Percentiles rank a stretch among this genome's conserved stretches.
Conservation (phyloP, 2,113 vertebrate species). For the Pomatostomus ruficeps region DNA sequence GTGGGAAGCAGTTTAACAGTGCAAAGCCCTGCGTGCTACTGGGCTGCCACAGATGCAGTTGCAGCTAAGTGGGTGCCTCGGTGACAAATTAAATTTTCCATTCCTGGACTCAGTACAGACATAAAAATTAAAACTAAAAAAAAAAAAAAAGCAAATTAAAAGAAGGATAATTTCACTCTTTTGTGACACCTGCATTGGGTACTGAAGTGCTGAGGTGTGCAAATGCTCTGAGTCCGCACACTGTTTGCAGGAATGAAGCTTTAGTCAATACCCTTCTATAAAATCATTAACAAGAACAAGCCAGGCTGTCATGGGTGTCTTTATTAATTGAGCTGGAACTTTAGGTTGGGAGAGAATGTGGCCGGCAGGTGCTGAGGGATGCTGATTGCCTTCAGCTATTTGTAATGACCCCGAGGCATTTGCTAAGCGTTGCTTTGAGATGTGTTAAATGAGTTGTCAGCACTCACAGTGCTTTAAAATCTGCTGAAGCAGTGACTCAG, state of each 20-base stretch:
- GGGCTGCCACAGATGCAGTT: neutral
- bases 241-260: neutral
- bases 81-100: neutral
- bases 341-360: neutral
- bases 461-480: neutral
- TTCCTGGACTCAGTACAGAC: neutral
- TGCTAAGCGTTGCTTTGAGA: neutral
- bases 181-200: neutral
- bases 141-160: neutral
- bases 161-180: neutral
- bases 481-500: neutral
- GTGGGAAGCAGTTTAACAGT: neutral
- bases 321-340: neutral
- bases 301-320: neutral
- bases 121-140: neutral
- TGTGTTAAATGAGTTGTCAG: neutral
- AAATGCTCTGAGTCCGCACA: neutral
- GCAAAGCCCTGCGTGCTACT: neutral
- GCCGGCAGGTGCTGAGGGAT: neutral
- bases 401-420: neutral
- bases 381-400: neutral
- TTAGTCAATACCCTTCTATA: neutral
- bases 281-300: neutral
- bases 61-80: neutral
- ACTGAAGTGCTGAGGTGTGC: fast-evolving